Base-by-base conservation (phyloP, 2,113 vertebrate genomes). In the Theropithecus gelada region DNA sequence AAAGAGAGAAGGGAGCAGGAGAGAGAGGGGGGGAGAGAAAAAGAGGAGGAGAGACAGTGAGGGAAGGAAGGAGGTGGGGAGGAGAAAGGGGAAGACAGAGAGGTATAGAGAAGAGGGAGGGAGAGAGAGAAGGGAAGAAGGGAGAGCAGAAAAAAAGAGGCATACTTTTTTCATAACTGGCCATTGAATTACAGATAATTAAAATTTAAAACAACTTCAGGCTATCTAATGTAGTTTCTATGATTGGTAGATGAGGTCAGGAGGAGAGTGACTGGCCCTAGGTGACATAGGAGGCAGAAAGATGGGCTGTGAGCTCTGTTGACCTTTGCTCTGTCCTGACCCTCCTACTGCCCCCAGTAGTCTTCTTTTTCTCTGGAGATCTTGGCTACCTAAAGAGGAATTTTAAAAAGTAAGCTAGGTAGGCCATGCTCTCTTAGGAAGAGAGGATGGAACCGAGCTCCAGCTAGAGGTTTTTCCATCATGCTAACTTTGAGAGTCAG, bases 301-400 rank as follows among this genome's bases (percentile, higher is more conserved):
- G 30, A 14, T n/a, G 32, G 14, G n/a, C 22, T 66, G 22, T 90
- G 23, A 10, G 38, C 3, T 45, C 38, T 10, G 6, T 30, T 86
- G 75, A 79, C 61, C 1, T 88, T 52, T 48, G 45, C 68, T 38
- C 32, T 10, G 2, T 8, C 18, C 64, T 73, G 43, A 45, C 30
- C 0, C 35, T 88, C 25, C 57, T 61, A 76, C 66, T 75, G 45
- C 59, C 25, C 59, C 79, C 6, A 13, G 5, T 17, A 38, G 8
- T 55, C 72, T 76, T 89, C 75, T 85, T 92, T 85, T 66, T 64
- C 82, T 70, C 48, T 14, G 17, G 57, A 66, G 48, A 89, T 30
- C 48, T 70, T 68, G 38, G 17, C 2, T 94, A 18, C 48, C 35
- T 27, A 55, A 94, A 59, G 43, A 64, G 59, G 22, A 84, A 48